Base-by-base conservation (phyloP, 1,140 invertebrate species). In the Anadara kagoshimensis region DNA sequence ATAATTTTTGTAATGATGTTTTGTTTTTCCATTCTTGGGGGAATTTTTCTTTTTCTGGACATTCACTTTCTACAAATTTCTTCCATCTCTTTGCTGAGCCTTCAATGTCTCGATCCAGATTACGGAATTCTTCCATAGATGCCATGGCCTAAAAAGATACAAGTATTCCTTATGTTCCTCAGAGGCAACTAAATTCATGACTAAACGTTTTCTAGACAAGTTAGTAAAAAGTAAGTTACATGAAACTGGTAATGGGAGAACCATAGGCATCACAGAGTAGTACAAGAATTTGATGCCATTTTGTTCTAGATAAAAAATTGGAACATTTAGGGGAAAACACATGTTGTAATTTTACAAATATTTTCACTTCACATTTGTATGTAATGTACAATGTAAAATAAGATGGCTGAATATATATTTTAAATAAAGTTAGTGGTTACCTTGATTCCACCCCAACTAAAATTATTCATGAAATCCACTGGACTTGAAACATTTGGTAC, bases 11-110 rank as follows among this genome's bases (percentile, higher is more conserved):
- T 3, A 98, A 88, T 0, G 95, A 93, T 10, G 95, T 95, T 91
- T 98, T 98, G 85, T 96, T 97, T 89, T 98, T 98, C 97, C 97
- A 99, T 90, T 98, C 97, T 73, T 96, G 97, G 5, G 97, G 97
- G 88, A 99, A 96, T 86, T 98, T 98, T 88, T 98, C 97, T 80
- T 94, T 93, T 89, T 99, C 97, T 20, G 97, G 97, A 85, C 93
- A 94, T 86, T 98, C 97, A 80, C 94, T 94, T 90, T 98, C 97
- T 0, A 98, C 94, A 81, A 98, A 93, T 88, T 98, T 98, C 85
- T 98, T 97, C 97, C 97, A 98, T 64, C 96, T 91, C 86, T 98
- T 98, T 1, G 95, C 93, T 12, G 96, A 97, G 36, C 93, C 96
- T 90, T 98, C 97, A 80, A 99, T 98, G 87, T 99, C 97, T 76